Evolutionary conservation across 2,797 vertebrate genomes (phyloP).

Genomic region (Diplodus puntazzo): DNA sequence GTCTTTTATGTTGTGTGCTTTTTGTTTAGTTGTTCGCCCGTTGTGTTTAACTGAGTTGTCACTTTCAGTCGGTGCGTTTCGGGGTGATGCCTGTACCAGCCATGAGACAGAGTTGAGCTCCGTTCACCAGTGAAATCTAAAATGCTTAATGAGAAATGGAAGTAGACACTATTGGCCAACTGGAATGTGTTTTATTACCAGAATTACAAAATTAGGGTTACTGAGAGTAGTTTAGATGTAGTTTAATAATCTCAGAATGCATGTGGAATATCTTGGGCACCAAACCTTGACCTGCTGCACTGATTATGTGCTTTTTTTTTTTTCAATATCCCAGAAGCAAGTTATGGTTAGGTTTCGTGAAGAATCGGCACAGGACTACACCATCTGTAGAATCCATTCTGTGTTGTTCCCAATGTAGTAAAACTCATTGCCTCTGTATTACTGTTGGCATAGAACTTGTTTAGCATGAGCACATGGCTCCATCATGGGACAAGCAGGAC

Average conservation of each 20-base stretch:
- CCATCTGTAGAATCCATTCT: conserved; percentile 8
- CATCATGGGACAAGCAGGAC: conserved; percentile 12
- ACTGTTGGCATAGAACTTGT: conserved; percentile 35
- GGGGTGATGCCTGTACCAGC: conserved; percentile 7
- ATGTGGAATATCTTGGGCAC: conserved; percentile 3
- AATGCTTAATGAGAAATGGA: conserved; percentile 29
- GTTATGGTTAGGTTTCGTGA: conserved; percentile 1
- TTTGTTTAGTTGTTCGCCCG: conserved; percentile 2
- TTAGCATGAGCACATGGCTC: conserved; percentile 33
- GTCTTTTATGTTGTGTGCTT: conserved; percentile 7
- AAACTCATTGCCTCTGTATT: conserved; percentile 36
- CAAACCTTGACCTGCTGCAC: conserved; percentile 9
- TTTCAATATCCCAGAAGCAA: conserved; percentile 10
- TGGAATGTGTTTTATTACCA: conserved; percentile 3
- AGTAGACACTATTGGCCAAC: not conserved
- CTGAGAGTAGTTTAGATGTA: conserved; percentile 9
- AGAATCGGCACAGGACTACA: not conserved
- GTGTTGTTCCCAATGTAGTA: conserved; percentile 9
- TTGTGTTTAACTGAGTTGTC: conserved; percentile 27
- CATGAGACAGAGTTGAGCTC: conserved; percentile 14
- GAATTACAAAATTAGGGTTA: conserved; percentile 6
- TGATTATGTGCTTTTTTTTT: not conserved
- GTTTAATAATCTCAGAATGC: conserved; percentile 2
- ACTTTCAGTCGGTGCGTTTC: conserved; percentile 31
- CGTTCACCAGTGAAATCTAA: conserved; percentile 34